Base-by-base conservation (phyloP, 2,888 invertebrate species). In the Phoronis australis region DNA sequence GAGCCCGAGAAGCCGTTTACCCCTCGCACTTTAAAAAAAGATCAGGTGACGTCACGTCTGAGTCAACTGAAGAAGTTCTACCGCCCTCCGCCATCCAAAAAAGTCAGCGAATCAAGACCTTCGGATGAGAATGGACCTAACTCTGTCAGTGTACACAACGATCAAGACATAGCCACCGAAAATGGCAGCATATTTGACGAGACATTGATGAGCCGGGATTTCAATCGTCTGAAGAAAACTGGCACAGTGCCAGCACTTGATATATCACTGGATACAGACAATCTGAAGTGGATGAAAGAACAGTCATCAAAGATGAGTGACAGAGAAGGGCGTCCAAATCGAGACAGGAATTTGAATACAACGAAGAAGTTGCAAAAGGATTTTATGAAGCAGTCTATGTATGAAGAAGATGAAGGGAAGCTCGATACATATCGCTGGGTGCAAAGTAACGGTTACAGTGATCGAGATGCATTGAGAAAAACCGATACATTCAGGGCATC, bases 201-300 rank as follows among this genome's bases (percentile, higher is more conserved):
- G 47, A 70, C 67, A 2, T 50, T 74, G 37, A 68, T 65, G 55
- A 73, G 68, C 44, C 65, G 71, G 41, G 73, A 71, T 48, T 62
- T 62, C 26, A 53, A 54, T 15, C 59, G 59, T 23, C 55, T 48
- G 26, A 42, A 48, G 20, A 48, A 44, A 45, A 25, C 56, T 54
- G 40, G 50, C n/a, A 59, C 59, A 18, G 64, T 75, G 22, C 75
- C 75, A 2, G 67, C 62, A 15, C 60, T 75, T 26, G 68, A 71
- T 31, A 75, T 75, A 37, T 68, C 73, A 4, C 56, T 71, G 56
- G 75, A 75, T 55, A 61, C 62, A 21, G 74, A 75, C 54, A 69
- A 74, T 49, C 53, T 69, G 51, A 64, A 63, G 39, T 74, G 72
- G 73, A 45, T 74, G 3, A 58, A 71, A 48, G 73, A 74, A 25